Percentiles rank a stretch among this genome's conserved stretches.
Evolutionary conservation across 2,797 vertebrate species (phyloP).

Genomic region (Cryptoprocta ferox): DNA sequence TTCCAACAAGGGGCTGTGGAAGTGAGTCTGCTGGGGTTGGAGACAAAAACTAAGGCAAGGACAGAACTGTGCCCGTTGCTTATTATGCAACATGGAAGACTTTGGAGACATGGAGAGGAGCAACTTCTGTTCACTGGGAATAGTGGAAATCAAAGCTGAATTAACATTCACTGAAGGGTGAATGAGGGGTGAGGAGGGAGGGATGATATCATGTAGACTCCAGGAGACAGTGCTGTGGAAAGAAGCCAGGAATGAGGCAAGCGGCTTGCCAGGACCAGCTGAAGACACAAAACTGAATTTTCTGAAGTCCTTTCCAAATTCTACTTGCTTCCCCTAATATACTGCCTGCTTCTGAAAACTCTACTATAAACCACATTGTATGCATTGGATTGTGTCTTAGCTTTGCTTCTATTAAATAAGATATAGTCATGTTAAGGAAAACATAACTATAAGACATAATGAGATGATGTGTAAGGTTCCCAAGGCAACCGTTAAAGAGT

Average conservation of each 20-base stretch:
- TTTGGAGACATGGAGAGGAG: background rate
- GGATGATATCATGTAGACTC: accelerated
- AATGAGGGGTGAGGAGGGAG: background rate
- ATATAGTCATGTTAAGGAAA: background rate
- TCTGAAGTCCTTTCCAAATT: background rate
- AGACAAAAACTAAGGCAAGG: too few relatives aligned
- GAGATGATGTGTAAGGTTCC: background rate
- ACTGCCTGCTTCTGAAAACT: background rate
- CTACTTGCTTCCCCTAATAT: background rate
- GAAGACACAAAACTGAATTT: background rate
- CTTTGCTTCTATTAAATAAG: background rate
- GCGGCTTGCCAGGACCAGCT: background rate
- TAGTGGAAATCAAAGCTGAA: background rate
- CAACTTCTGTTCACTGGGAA: background rate
- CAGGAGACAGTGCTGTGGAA: background rate
- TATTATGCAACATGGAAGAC: background rate
- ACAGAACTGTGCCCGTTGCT: background rate
- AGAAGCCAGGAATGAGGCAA: background rate
- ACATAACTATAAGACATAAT: background rate
- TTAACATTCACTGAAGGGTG: background rate
- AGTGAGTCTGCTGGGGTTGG: background rate
- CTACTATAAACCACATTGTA: too few relatives aligned
- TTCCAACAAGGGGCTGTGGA: too few relatives aligned
- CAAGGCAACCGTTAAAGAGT: background rate
- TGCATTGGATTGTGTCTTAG: background rate